Conservation (phyloP, 2,113 vertebrate species). For the Abramis brama region DNA sequence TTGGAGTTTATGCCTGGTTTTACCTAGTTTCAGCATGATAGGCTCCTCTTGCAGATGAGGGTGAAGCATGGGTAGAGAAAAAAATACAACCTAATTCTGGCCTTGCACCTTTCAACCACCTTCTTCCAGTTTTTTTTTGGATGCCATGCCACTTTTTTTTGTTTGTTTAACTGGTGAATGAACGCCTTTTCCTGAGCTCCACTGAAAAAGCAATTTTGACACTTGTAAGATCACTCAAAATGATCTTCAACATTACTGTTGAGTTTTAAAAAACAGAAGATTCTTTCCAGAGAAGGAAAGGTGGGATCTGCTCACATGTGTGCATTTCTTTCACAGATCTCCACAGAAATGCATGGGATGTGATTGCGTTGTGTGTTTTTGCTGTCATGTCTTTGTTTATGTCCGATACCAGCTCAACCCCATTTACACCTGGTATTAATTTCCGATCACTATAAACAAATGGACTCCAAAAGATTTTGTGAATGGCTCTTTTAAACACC, state of each 20-base stretch:
- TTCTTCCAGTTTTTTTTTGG: conserved; percentile 40
- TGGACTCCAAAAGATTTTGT: neutral
- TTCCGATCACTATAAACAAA: neutral
- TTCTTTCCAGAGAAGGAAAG: conserved; percentile 59
- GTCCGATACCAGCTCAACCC: neutral
- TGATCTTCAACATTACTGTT: neutral
- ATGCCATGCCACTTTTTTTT: conserved; percentile 28
- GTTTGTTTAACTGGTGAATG: conserved; percentile 11
- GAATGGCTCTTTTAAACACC: neutral
- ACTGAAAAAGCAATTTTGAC: neutral
- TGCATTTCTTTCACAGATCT: conserved; percentile 57
- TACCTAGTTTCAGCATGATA: conserved; percentile 42
- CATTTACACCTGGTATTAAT: conserved; percentile 23
- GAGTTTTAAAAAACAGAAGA: neutral
- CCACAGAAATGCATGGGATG: conserved; percentile 63
- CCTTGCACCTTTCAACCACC: neutral
- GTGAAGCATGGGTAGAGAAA: conserved; percentile 22
- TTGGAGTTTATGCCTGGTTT: conserved; percentile 15
- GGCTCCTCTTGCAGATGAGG: conserved; percentile 8
- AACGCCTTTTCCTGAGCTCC: conserved; percentile 65
- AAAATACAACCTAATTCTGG: neutral
- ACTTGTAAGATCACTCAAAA: neutral
- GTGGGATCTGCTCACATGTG: conserved; percentile 62
- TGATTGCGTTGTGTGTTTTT: conserved; percentile 36
- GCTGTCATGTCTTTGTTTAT: neutral